Percentiles rank a stretch among this genome's conserved stretches.
Evolutionary conservation across 2,113 vertebrate genomes (phyloP).

Genomic region (Myotis davidii): DNA sequence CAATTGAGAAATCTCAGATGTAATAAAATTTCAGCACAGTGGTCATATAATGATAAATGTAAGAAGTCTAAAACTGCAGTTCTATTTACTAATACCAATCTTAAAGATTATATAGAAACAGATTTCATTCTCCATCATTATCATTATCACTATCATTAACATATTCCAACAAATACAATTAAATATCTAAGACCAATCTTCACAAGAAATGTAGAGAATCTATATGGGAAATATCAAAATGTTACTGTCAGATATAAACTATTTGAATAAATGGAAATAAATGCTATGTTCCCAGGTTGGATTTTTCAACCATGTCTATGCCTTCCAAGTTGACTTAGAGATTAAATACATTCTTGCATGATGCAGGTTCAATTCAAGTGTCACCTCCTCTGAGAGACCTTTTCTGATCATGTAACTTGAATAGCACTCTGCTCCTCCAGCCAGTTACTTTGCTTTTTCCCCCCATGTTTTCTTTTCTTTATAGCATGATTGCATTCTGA

Average conservation of each 20-base stretch:
- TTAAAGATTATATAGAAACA: conserved; percentile 4
- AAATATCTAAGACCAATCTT: background rate
- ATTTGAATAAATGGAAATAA: background rate
- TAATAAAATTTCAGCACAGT: background rate
- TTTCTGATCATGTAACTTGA: background rate
- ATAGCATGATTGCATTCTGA: background rate
- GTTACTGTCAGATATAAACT: background rate
- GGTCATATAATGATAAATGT: background rate
- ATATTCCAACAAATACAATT: background rate
- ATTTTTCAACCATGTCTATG: background rate
- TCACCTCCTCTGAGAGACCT: background rate
- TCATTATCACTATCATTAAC: background rate
- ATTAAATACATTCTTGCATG: background rate
- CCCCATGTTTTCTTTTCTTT: background rate
- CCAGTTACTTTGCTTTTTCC: background rate
- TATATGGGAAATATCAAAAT: background rate
- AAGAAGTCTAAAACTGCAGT: background rate
- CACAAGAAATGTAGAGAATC: background rate
- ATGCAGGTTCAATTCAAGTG: background rate
- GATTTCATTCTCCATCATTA: background rate
- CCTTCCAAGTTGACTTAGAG: background rate
- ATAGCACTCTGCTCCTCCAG: background rate
- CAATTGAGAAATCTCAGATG: background rate
- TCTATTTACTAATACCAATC: background rate
- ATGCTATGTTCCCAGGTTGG: background rate